Conservation (phyloP, 1,140 invertebrate species). For the Euura saliciscinereae region DNA sequence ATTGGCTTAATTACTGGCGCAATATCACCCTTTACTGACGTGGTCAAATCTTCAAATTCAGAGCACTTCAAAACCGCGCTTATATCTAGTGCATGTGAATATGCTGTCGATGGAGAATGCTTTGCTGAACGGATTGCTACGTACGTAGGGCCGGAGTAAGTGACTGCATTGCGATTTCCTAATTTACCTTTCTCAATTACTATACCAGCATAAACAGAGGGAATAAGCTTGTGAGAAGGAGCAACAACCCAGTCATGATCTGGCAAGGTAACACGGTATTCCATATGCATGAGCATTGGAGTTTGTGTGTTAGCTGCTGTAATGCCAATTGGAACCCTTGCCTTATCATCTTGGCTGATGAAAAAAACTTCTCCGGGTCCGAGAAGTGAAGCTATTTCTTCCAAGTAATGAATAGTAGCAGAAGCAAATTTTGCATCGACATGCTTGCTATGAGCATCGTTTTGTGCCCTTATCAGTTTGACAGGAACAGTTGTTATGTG, state of each 20-base stretch:
- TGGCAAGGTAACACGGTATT: slow-evolving; percentile 49
- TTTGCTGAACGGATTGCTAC: slow-evolving; percentile 48
- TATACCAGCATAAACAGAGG: slow-evolving; percentile 44
- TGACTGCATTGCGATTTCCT: slow-evolving; percentile 38
- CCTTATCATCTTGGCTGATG: slow-evolving; percentile 52
- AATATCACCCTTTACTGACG: neutral
- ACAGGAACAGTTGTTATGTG: slow-evolving; percentile 43
- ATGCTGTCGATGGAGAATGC: slow-evolving; percentile 36
- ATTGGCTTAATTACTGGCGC: slow-evolving; percentile 18
- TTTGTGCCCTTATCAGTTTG: slow-evolving; percentile 32
- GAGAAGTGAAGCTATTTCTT: slow-evolving; percentile 29
- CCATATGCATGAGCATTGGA: slow-evolving; percentile 44
- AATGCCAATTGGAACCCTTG: slow-evolving; percentile 51
- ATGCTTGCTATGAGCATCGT: slow-evolving; percentile 32
- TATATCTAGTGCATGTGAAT: slow-evolving; percentile 15
- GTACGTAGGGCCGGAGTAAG: slow-evolving; percentile 53
- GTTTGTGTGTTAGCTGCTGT: slow-evolving; percentile 53
- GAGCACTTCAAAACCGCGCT: neutral
- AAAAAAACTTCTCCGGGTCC: slow-evolving; percentile 36
- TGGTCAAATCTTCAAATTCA: slow-evolving; percentile 8
- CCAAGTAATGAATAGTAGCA: slow-evolving; percentile 18
- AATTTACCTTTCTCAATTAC: slow-evolving; percentile 35
- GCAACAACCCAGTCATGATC: slow-evolving; percentile 57
- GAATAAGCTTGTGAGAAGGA: slow-evolving; percentile 45
- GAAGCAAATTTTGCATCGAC: slow-evolving; percentile 30